Percentiles rank a stretch among this genome's conserved stretches.
phyloP scores from a whole-genome alignment of 2,888 invertebrate species.

The Phymatocera aterrima region DNA sequence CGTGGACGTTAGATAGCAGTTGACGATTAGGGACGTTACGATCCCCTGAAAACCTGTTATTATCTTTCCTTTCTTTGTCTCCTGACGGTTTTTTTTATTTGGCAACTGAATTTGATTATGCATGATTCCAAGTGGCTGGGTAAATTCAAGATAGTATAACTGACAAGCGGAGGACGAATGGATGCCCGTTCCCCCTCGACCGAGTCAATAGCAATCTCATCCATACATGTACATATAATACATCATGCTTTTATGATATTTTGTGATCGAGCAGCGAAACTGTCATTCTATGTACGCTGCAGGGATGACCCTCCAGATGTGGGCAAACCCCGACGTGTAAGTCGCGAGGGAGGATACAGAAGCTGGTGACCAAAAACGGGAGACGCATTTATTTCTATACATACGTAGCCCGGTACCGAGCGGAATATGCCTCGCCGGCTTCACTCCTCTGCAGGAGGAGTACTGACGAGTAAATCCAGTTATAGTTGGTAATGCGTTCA shows the following conservation, averaged over 20 bases:
- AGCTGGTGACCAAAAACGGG: neutral
- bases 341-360: neutral
- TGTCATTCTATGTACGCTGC: neutral
- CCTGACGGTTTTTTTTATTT: neutral
- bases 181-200: neutral
- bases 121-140: neutral
- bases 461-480: neutral
- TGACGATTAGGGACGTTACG: neutral
- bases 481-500: conserved; percentile 20
- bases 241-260: conserved; percentile 38
- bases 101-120: neutral
- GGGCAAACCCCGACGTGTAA: neutral
- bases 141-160: conserved; percentile 28
- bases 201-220: conserved; percentile 40
- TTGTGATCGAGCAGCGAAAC: conserved; percentile 38
- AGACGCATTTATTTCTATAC: neutral
- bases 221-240: conserved; percentile 14
- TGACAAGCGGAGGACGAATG: neutral
- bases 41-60: too few relatives aligned
- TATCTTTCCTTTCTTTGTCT: neutral
- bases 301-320: neutral
- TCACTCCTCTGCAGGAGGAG: neutral
- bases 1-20: neutral
- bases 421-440: neutral
- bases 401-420: neutral